Conservation (phyloP, 2,888 invertebrate genomes). For the Pasiphila rectangulata region DNA sequence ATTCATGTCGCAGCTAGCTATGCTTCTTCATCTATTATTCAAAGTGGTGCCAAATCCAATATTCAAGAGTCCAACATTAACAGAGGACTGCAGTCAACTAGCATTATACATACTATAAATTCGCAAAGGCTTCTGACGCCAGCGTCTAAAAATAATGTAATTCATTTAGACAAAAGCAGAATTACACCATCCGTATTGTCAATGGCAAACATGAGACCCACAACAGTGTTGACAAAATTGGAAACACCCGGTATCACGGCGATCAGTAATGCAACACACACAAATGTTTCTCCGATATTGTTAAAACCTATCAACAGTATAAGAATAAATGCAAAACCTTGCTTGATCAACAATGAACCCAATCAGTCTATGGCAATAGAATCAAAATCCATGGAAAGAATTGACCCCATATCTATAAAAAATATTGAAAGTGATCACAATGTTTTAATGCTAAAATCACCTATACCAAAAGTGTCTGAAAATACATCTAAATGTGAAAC, state of each 20-base stretch:
- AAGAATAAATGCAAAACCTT: conserved; percentile 52
- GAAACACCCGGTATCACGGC: conserved; percentile 53
- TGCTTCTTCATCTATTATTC: conserved; percentile 57
- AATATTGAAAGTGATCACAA: conserved; percentile 41
- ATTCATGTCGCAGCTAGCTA: conserved; percentile 64
- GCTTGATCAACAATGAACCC: conserved; percentile 38
- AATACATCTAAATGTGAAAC: conserved; percentile 64
- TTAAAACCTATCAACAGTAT: conserved; percentile 56
- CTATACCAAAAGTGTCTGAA: conserved; percentile 30
- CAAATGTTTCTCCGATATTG: conserved; percentile 65
- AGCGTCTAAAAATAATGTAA: conserved; percentile 54
- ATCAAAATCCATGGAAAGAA: conserved; percentile 34
- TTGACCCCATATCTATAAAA: conserved; percentile 24
- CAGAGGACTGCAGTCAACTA: conserved; percentile 57
- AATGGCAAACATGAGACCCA: conserved; percentile 60
- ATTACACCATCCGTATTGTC: conserved; percentile 61
- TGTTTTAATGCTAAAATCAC: conserved; percentile 35
- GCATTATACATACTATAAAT: conserved; percentile 66
- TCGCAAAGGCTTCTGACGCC: conserved; percentile 61
- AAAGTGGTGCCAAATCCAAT: conserved; percentile 58
- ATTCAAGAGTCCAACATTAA: conserved; percentile 55
- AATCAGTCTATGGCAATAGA: conserved; percentile 21
- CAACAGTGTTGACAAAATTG: conserved; percentile 60
- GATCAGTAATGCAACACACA: conserved; percentile 51
- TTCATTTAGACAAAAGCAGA: conserved; percentile 63